Base-by-base conservation (phyloP, 2,113 vertebrate species). In the Neopipo cinnamomea region DNA sequence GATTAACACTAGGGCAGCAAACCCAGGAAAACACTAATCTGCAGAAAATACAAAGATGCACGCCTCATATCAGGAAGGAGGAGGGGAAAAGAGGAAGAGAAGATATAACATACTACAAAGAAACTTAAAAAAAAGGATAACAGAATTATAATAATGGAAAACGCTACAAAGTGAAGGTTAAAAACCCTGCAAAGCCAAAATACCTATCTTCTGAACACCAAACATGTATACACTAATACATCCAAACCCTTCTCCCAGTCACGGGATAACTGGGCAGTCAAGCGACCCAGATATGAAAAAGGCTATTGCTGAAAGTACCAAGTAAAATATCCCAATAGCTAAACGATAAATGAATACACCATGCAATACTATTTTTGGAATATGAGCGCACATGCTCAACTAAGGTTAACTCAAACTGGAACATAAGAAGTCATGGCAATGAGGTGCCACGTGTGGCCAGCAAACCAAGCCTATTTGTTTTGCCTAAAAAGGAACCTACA, bases 41-140 rank as follows among this genome's bases (percentile, higher is more conserved):
- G 17, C 35, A 55, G 33, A 88, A 86, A 79, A 75, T 14, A 76
- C 11, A 70, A 41, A 85, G 30, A 63, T 10, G 55, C 7, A 12
- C 0, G 2, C 14, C 23, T 31, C 17, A 49, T 22, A 78, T 49
- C 14, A 62, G 44, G 44, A 58, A 74, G 28, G 19, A 6, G 5
- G 8, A 15, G 6, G 2, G 19, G 5, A 4, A 30, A 52, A 22
- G 0, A 0, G 9, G 35, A 39, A 39, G 9, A 23, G 42, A 47
- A 44, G 13, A 2, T 41, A 20, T 20, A 76, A 50, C 9, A 39
- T 12, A 35, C 13, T 28, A 10, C 14, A 66, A n/a, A 59, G 49
- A 94, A 56, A 31, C 37, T 74, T 50, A 8, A 27, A 50, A 79
- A 79, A 39, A 9, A 14, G 8, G 27, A 3, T 23, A 89, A 71